Evolutionary conservation across 2,888 invertebrate species (phyloP).

Genomic region (Orgyia antiqua): DNA sequence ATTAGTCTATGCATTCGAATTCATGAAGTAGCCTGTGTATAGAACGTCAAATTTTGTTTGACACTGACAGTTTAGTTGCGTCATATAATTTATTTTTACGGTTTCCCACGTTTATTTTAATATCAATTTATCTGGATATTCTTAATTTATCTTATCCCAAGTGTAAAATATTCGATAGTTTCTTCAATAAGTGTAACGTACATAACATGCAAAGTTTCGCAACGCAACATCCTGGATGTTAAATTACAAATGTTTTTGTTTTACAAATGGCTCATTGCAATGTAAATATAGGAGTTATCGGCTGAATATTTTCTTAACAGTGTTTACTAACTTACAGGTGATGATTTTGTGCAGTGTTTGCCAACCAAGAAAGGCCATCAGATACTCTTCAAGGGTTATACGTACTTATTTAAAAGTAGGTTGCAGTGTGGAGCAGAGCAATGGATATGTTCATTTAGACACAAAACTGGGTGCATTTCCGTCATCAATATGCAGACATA

Average conservation of each 20-base stretch:
- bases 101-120: constrained; percentile 41
- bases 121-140: constrained; percentile 6
- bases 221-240: too few relatives aligned
- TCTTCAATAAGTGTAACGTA: neutral
- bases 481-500: constrained; percentile 66
- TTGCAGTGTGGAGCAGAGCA: constrained; percentile 68
- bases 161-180: too few relatives aligned
- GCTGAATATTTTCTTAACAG: constrained; percentile 14
- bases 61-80: constrained; percentile 39
- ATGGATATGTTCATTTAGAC: constrained; percentile 66
- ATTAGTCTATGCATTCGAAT: too few relatives aligned
- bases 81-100: constrained; percentile 39
- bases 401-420: constrained; percentile 64
- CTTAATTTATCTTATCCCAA: neutral
- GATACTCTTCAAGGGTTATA: constrained; percentile 66
- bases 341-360: constrained; percentile 66
- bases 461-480: constrained; percentile 71
- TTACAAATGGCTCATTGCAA: constrained; percentile 6
- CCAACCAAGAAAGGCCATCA: constrained; percentile 68
- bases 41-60: too few relatives aligned
- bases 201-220: too few relatives aligned
- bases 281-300: constrained; percentile 19
- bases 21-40: too few relatives aligned
- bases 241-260: constrained; percentile 31
- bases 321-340: constrained; percentile 50